phyloP scores from a whole-genome alignment of 2,888 invertebrate genomes.

The Helobdella robusta region DNA sequence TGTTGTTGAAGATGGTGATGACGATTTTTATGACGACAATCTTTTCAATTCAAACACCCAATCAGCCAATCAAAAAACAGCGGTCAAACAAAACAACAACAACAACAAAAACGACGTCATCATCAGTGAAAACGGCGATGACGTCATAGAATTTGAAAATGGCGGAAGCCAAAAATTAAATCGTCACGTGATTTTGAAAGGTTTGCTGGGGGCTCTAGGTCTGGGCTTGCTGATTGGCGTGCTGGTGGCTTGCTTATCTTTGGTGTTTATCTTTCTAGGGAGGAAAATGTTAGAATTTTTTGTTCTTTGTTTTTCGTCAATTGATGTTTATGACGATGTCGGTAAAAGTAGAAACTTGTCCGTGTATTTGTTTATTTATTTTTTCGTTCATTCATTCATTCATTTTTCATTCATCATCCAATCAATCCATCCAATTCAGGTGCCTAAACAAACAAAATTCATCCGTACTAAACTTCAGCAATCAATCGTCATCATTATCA shows the following conservation, averaged over 20 bases:
- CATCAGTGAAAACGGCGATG: too few species aligned
- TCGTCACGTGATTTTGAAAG: not conserved
- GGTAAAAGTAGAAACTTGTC: too few species aligned
- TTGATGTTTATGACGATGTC: too few species aligned
- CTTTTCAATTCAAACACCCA: not conserved
- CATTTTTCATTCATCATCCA: too few species aligned
- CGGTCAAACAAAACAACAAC: not conserved
- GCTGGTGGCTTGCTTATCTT: not conserved
- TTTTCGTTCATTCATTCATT: too few species aligned
- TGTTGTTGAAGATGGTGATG: not conserved
- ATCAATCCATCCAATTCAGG: too few species aligned
- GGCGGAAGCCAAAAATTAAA: not conserved
- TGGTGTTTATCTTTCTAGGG: not conserved
- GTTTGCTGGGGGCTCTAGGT: conserved; percentile 3
- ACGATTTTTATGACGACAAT: not conserved
- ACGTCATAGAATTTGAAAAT: too few species aligned
- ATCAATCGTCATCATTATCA: too few species aligned
- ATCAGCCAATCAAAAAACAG: not conserved
- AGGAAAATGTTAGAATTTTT: conserved; percentile 14
- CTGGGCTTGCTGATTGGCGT: conserved; percentile 6
- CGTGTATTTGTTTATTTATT: too few species aligned
- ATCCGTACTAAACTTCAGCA: too few species aligned
- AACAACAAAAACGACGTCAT: not conserved
- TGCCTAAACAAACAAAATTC: too few species aligned
- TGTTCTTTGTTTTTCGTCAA: too few species aligned